Evolutionary conservation across 1,140 invertebrate genomes (phyloP), one percentile per base, ranked within the genome.

Genomic region (Arctopsyche grandis): DNA sequence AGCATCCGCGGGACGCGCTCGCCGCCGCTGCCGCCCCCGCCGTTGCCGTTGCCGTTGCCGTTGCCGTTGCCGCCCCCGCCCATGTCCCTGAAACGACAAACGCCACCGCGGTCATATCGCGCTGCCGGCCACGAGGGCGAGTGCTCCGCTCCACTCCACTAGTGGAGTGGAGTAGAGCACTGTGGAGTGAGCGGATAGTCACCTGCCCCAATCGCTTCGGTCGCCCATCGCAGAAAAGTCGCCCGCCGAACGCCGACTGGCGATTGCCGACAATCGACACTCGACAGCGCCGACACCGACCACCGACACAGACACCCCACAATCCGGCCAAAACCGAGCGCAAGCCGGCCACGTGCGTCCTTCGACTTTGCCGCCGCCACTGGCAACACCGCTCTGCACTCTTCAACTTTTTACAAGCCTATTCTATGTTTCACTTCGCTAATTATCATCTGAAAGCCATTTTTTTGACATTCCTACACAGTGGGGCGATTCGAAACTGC

Each of bases 151-250:
- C 22, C 63, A 43, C 74, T 16, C 29, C 12, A n/a, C n/a, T n/a
- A n/a, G n/a, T n/a, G n/a, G n/a, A n/a, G n/a, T n/a, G n/a, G n/a
- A n/a, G n/a, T n/a, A n/a, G n/a, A n/a, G n/a, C n/a, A n/a, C n/a
- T n/a, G n/a, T n/a, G n/a, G n/a, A n/a, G n/a, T n/a, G n/a, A n/a
- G n/a, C n/a, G n/a, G n/a, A n/a, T n/a, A 21, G 14, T 63, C 26
- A 89, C 88, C 88, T 88, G 83, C 87, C 86, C 85, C 86, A 89
- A 81, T 87, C 87, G 87, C 86, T 88, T 82, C 88, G 87, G 85
- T 86, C 87, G 87, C 87, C 88, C 88, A 89, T 89, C 87, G 87
- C 88, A 87, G 88, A n/a, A n/a, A n/a, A 86, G 84, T 84, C 82
- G 60, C 21, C 63, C 74, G 84, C 81, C 84, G 85, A 86, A 56